These are phyloP conservation scores for Hyles lineata DNA, from an alignment of 2,888 invertebrate genomes.

Conservation along the genomic window DNA sequence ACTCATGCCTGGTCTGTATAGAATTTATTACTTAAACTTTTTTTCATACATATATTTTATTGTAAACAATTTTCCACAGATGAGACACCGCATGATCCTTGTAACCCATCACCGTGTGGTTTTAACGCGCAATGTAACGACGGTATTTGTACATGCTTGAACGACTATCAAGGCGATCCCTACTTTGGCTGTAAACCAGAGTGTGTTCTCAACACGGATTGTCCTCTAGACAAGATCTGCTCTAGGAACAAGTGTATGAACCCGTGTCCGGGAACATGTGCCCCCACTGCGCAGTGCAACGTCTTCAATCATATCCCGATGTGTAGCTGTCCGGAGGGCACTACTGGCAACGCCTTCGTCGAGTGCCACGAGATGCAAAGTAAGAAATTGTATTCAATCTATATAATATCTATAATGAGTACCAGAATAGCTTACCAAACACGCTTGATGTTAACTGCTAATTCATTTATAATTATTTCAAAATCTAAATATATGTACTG, in stretches of 20 bases:
- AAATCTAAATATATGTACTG: slow-evolving; percentile 5
- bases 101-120: slow-evolving; percentile 90
- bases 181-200: slow-evolving; percentile 90
- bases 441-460: too few relatives aligned
- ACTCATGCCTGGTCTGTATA: too few relatives aligned
- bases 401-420: background rate
- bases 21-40: too few relatives aligned
- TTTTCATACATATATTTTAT: background rate
- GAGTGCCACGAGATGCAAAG: slow-evolving; percentile 86
- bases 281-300: slow-evolving; percentile 83
- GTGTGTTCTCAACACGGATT: slow-evolving; percentile 90
- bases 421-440: background rate
- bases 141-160: slow-evolving; percentile 88
- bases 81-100: slow-evolving; percentile 83
- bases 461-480: too few relatives aligned
- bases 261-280: slow-evolving; percentile 90
- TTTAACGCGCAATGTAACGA: slow-evolving; percentile 86
- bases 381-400: slow-evolving; percentile 52
- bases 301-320: slow-evolving; percentile 88
- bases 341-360: slow-evolving; percentile 88
- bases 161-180: slow-evolving; percentile 91
- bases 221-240: slow-evolving; percentile 88
- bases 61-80: slow-evolving; percentile 52
- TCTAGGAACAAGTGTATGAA: slow-evolving; percentile 89
- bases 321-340: slow-evolving; percentile 87